A percentile compares a stretch with the other conserved stretches of the same genome.
phyloP scores from a whole-genome alignment of 92 coral and sea anemone species.

The Actinostola sp. region DNA sequence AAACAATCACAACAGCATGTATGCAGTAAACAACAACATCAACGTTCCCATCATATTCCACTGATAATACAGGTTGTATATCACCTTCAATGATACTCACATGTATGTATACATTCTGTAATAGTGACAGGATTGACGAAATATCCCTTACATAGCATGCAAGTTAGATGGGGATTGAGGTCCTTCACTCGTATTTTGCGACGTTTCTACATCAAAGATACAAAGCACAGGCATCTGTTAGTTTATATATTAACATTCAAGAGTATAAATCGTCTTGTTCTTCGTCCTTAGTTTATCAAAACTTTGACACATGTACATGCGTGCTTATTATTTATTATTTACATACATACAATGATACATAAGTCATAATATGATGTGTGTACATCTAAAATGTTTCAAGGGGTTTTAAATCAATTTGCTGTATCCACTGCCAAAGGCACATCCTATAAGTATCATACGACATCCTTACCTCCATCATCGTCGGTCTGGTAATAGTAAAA shows the following conservation, averaged over 20 bases:
- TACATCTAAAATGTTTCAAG: no score
- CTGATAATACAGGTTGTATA: background rate
- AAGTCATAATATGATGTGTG: no score
- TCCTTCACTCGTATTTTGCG: constrained; percentile 63
- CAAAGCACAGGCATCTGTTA: background rate
- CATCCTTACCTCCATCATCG: constrained; percentile 24
- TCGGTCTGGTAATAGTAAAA: background rate
- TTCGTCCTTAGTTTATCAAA: no score
- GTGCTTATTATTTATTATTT: no score
- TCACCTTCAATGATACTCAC: constrained; percentile 72
- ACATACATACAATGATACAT: no score
- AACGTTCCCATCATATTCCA: background rate
- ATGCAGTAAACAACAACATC: background rate
- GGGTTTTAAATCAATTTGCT: no score
- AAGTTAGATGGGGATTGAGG: constrained; percentile 77
- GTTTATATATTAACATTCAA: background rate
- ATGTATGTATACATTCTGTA: constrained; percentile 93
- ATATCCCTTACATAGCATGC: constrained; percentile 93
- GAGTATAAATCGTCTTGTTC: background rate
- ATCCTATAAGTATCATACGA: background rate
- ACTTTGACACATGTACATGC: no score
- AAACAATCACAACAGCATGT: no score
- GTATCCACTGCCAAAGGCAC: background rate
- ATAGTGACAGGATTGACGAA: constrained; percentile 91
- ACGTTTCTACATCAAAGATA: constrained; percentile 55